Base-by-base conservation (phyloP, 1,140 invertebrate genomes). In the Sminthurides bifidus region DNA sequence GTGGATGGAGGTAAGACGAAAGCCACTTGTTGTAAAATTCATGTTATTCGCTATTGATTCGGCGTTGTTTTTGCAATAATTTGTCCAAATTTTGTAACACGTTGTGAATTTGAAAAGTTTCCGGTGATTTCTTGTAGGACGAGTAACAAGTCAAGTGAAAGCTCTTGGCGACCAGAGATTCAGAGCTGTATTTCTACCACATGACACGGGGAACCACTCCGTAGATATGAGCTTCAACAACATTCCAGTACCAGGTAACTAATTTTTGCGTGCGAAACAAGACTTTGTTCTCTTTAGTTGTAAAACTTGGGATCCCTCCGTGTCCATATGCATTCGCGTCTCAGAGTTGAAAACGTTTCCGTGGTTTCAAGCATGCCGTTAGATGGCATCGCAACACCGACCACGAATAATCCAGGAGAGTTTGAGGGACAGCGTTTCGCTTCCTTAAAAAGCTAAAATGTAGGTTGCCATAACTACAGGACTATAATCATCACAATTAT, bases 181-280 rank as follows among this genome's bases (percentile, higher is more conserved):
- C 73, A 75, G 88, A 23, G 92, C 91, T 15, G 84, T 87, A 2
- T 96, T 96, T 69, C 88, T 90, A 31, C 90, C 92, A 0, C 85
- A 89, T 65, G 82, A 90, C 66, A 77, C 83, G 12, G 79, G 87
- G 23, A 78, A 80, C 24, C 91, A 95, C 73, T 77, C 81, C 2
- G 85, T 98, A 14, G 87, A 94, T 67, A 93, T 98, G 78, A 91
- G 85, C 49, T 98, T 98, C 74, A 98, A 98, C 73, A 86, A 86
- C 23, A 83, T 92, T 70, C 81, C 83, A 63, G 88, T 97, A 15
- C 83, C 87, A 68, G 90, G 92, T 92, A 74, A 83, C 26, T 21
- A 5, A 33, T 51, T 17, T 48, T 26, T 30, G 12, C 14, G 23
- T 48, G 4, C 41, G 8, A 43, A 43, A 21, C n/a, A n/a, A n/a